These are phyloP conservation scores for Anneissia japonica DNA, from an alignment of 35 echinoderm and acorn worm genomes.

Conservation along the genomic window DNA sequence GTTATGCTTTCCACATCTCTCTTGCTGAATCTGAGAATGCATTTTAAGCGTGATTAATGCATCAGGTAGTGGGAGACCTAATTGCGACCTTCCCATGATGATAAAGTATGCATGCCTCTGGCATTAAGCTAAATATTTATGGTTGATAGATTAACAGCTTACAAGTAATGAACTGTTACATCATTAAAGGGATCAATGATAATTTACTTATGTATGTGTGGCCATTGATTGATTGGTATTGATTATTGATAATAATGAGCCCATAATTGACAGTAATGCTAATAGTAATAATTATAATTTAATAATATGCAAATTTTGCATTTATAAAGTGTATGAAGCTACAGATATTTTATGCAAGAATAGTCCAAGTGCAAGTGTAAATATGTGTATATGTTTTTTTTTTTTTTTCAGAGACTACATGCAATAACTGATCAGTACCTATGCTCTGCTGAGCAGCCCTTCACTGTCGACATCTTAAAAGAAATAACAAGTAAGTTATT, in stretches of 20 bases:
- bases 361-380: not conserved
- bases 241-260: not conserved
- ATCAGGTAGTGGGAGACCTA: too few relatives aligned
- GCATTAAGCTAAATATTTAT: not conserved
- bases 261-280: not conserved
- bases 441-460: constrained; percentile 60
- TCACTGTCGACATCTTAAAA: constrained; percentile 91
- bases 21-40: too few relatives aligned
- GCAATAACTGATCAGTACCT: constrained; percentile 68
- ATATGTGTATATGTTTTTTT: not conserved
- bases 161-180: not conserved
- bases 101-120: too few relatives aligned
- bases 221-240: too few relatives aligned
- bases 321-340: not conserved
- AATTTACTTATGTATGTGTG: too few relatives aligned
- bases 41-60: too few relatives aligned
- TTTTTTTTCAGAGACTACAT: constrained; percentile 48
- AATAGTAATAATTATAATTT: not conserved
- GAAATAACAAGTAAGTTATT: constrained; percentile 88
- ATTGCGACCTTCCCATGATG: too few relatives aligned
- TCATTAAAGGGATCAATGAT: too few relatives aligned
- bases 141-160: not conserved
- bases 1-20: too few relatives aligned
- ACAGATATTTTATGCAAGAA: not conserved
- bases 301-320: not conserved